Evolutionary conservation across 2,113 vertebrate genomes (phyloP).

Genomic region (Limanda limanda): DNA sequence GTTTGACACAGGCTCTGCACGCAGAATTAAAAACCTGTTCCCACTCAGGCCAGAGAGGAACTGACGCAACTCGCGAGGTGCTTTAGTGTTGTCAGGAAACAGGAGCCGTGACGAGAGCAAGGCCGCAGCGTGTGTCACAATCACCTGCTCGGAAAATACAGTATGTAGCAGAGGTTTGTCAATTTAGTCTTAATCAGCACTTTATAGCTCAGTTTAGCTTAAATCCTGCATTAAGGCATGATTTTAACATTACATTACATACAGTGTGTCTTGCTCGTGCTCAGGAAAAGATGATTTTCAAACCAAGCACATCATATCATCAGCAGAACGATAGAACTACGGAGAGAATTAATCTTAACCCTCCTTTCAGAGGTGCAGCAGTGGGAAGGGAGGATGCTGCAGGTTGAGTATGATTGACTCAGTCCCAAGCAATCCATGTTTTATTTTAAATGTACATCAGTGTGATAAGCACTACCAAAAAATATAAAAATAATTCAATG

Average conservation of each 20-base stretch:
- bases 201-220: no score
- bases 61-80: slow-evolving; percentile 45
- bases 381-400: not conserved
- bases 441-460: no score
- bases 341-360: not conserved
- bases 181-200: not conserved
- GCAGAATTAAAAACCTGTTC: slow-evolving; percentile 30
- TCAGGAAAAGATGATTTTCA: not conserved
- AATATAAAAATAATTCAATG: no score
- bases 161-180: not conserved
- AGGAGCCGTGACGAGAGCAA: slow-evolving; percentile 30
- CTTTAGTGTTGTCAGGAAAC: slow-evolving; percentile 36
- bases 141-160: slow-evolving; percentile 27
- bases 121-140: slow-evolving; percentile 38
- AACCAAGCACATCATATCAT: not conserved
- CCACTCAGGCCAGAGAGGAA: slow-evolving; percentile 26
- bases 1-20: slow-evolving; percentile 42
- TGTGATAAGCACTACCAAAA: no score
- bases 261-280: no score
- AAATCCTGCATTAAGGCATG: not conserved
- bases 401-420: not conserved
- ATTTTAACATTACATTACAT: no score
- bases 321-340: not conserved
- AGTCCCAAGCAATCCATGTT: no score
- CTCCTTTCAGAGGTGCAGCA: not conserved